Evolutionary conservation across 1,140 invertebrate genomes (phyloP), one percentile per base, ranked within the genome.

Genomic region (Neodiprion pinetum): DNA sequence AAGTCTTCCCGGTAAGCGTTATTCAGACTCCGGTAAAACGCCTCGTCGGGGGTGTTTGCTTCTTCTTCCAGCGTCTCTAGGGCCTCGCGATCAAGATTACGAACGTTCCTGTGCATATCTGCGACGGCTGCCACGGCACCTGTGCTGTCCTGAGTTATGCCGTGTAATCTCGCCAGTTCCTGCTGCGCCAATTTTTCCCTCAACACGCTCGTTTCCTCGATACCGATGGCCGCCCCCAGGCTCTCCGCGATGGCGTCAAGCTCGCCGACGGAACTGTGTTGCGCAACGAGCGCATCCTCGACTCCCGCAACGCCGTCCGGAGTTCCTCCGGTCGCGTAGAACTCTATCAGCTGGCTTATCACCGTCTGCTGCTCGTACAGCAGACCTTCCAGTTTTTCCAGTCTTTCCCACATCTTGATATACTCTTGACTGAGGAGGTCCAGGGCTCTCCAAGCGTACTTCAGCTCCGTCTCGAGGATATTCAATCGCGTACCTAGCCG

Each of bases 401-500:
- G 89, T 72, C 96, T 90, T 83, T 96, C 94, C 96, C 96, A 97
- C 93, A 98, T 98, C 83, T 96, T 95, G 14, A 96, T 94, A 81
- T 97, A 98, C 84, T 98, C 96, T 80, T 96, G 95, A 21, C 95
- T 97, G 8, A 98, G 91, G 53, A 97, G 90, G 84, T 97, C 96
- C 72, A 98, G 88, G 1, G 96, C 95, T 76, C 96, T 91, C 96
- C 96, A 98, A 1, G 96, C 96, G 82, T 96, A 97, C 78, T 96
- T 94, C 21, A 98, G 89, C 86, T 98, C 96, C 0, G 95, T 95
- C 86, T 97, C 96, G 12, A 98, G 90, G 67, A 96, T 93, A 80
- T 94, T 95, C 68, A 98, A 90, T 48, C 96, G 91, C 40, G 95
- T 95, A 3, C 94, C 94, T 68, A 98, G 90, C 73, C 95, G 92